Evolutionary conservation across 2,113 vertebrate species (phyloP).

Genomic region (Tachycineta bicolor): DNA sequence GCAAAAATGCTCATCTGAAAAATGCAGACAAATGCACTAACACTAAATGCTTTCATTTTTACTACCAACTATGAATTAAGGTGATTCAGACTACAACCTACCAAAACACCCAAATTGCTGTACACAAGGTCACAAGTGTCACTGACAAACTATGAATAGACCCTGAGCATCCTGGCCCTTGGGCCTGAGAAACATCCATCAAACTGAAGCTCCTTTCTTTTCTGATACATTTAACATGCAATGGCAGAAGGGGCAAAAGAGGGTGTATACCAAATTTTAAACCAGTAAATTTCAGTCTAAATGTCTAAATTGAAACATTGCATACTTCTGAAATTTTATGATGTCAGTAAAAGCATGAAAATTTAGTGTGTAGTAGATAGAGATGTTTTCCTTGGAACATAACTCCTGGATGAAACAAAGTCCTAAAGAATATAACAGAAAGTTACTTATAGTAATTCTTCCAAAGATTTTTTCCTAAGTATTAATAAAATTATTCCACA

Average conservation of each 20-base stretch:
- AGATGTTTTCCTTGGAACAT: neutral
- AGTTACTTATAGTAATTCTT: neutral
- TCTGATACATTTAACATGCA: neutral
- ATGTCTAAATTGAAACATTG: neutral
- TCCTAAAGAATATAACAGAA: neutral
- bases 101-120: neutral
- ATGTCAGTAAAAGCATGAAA: neutral
- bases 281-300: neutral
- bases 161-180: neutral
- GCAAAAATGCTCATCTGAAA: neutral
- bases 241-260: neutral
- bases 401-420: neutral
- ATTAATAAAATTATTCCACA: neutral
- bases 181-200: neutral
- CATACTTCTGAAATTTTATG: neutral
- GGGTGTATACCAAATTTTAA: neutral
- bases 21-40: neutral
- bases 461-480: neutral
- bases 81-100: neutral
- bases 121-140: neutral
- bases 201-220: neutral
- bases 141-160: neutral
- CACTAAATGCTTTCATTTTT: neutral
- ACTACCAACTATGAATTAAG: neutral
- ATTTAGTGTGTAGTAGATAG: neutral